phyloP scores from a whole-genome alignment of 1,140 invertebrate species.

The Agrypnia vestita region DNA sequence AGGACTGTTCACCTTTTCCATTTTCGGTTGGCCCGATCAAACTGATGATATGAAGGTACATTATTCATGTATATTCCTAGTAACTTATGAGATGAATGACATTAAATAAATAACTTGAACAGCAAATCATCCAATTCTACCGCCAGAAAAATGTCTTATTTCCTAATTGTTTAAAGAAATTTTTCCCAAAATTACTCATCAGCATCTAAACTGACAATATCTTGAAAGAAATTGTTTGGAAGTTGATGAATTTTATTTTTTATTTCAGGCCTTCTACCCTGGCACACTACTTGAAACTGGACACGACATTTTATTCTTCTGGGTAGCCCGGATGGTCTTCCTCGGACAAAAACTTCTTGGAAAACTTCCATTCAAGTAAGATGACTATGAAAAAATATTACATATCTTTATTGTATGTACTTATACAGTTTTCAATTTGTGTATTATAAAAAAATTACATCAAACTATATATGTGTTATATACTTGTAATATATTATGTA shows the following conservation, averaged over 20 bases:
- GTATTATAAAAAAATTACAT: no score
- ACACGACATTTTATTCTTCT: conserved; percentile 99
- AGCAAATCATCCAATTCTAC: background rate
- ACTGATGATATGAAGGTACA: conserved; percentile 72
- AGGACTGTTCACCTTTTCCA: conserved; percentile 95
- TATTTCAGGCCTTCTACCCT: conserved; percentile 90
- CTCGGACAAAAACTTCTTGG: conserved; percentile 93
- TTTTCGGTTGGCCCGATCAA: conserved; percentile 98
- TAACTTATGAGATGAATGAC: background rate
- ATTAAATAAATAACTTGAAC: background rate
- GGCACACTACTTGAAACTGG: conserved; percentile 96
- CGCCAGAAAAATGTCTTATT: no score
- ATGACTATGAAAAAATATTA: conserved; percentile 35
- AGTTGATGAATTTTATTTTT: conserved; percentile 15
- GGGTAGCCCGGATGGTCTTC: conserved; percentile 99
- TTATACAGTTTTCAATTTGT: background rate
- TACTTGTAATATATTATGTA: no score
- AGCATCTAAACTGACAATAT: background rate
- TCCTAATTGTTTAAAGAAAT: no score
- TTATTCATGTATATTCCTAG: background rate
- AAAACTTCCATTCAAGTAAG: conserved; percentile 92
- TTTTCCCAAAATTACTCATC: no score
- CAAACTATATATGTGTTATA: no score
- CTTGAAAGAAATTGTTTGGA: background rate
- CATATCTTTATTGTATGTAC: background rate